Base-by-base conservation (phyloP, 1,140 invertebrate species). In the Dinoponera quadriceps region DNA sequence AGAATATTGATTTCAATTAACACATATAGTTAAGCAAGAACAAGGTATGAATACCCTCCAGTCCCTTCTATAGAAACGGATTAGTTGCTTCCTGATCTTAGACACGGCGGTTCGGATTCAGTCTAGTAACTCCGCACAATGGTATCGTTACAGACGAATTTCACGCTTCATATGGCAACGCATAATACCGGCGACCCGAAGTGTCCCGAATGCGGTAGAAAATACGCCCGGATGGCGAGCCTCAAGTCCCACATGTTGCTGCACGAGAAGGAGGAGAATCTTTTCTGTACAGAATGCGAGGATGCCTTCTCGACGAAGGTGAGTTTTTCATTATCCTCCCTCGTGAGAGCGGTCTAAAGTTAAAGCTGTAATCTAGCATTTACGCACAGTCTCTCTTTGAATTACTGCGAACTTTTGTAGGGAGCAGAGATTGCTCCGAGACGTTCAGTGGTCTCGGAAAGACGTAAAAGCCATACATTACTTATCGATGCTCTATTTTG, bases 171-270 rank as follows among this genome's bases (percentile, higher is more conserved):
- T 86, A 92, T 95, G 91, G 96, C 96, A 33, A 95, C 95, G 4
- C 96, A 96, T 88, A 94, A 95, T 72, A 92, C 92, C 33, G 92
- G 94, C n/a, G 92, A 94, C 59, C 94, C 94, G 51, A 95, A 95
- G 85, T 97, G 96, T 93, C 96, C 96, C 0, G 95, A 96, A 86
- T 97, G 97, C 91, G 92, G 94, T 51, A 92, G 94, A 91, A 95
- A 94, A 84, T 97, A 97, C 91, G 95, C 95, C 1, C 93, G 96
- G 68, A 92, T 96, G 57, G 96, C 96, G 18, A 96, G 96, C 91
- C 94, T 97, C 3, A 97, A 96, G 85, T 95, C 96, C n/a, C 97
- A 97, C 89, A 94, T 97, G 80, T 91, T 96, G 89, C 80, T 96
- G 7, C 97, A 97, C 86, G 95, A 96, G 89, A 95, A 95, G 84